These are phyloP conservation scores for Cosmorhoe ocellata DNA, from an alignment of 2,888 invertebrate genomes.

Conservation along the genomic window DNA sequence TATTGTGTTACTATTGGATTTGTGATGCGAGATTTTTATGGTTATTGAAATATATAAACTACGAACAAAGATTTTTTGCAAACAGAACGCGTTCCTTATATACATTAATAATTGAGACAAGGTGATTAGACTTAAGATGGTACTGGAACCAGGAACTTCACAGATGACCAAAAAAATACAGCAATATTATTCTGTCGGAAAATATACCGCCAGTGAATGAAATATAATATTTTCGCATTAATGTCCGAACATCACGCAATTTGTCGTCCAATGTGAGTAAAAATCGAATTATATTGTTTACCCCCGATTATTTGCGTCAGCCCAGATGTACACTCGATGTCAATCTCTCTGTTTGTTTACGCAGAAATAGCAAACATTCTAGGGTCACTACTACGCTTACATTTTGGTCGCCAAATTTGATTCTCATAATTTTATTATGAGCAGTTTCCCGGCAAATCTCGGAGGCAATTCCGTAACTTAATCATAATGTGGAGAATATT, in stretches of 20 bases:
- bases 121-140: too few relatives aligned
- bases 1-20: conserved; percentile 13
- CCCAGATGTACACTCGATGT: conserved; percentile 80
- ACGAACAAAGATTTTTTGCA: too few relatives aligned
- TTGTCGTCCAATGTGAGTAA: conserved; percentile 65
- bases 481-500: conserved; percentile 36
- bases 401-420: conserved; percentile 68
- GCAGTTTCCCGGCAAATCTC: conserved; percentile 45
- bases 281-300: conserved; percentile 80
- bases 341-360: conserved; percentile 80
- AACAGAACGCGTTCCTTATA: too few relatives aligned
- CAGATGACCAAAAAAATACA: too few relatives aligned
- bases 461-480: conserved; percentile 47
- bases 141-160: too few relatives aligned
- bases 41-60: too few relatives aligned
- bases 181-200: too few relatives aligned
- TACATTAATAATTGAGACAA: too few relatives aligned
- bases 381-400: conserved; percentile 68
- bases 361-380: conserved; percentile 75
- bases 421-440: conserved; percentile 70
- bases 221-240: conserved; percentile 26
- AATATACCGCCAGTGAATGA: not conserved
- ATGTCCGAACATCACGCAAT: conserved; percentile 55
- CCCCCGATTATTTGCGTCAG: conserved; percentile 77
- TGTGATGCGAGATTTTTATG: conserved; percentile 9